Evolutionary conservation across 1,140 invertebrate species (phyloP), one percentile per base, ranked within the genome.

Genomic region (Drosophila sucinea): DNA sequence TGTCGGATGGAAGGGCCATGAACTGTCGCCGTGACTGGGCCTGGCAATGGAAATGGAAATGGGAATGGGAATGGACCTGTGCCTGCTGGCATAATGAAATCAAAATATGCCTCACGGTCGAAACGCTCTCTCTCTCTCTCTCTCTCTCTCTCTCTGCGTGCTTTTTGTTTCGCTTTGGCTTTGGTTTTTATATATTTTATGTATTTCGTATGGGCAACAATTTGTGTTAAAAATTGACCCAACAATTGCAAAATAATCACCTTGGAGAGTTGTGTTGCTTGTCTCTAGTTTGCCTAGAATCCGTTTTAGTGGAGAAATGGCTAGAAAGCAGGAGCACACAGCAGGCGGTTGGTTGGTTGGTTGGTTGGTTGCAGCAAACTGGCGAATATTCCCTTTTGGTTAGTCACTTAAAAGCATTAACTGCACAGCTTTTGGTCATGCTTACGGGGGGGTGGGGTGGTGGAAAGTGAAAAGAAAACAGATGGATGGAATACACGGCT

Each of bases 241-340:
- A 84, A 83, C 70, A 89, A 81, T 68, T 75, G 84, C 66, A 75
- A 81, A 78, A 81, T 87, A 87, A 87, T 87, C 84, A 87, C 80
- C 84, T 81, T 65, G 55, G 85, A 89, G 84, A 89, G 51, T 63
- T 76, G 40, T 76, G 40, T 51, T 54, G 64, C 44, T 25, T 56
- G 55, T 4, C 40, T 10, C 71, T 56, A 40, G 67, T 77, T 77
- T 70, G 73, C 74, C 66, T 41, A 70, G 73, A 60, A 60, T 76
- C 8, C 67, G 40, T 35, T 56, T 66, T 47, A 33, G 23, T 47
- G 41, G 47, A 57, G 11, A 11, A 33, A 5, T 3, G 8, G 60
- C 2, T 35, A 25, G 10, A 23, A 41, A 54, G 7, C 40, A 58
- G 10, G 30, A 25, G 30, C 30, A 30, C 58, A 17, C 58, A 60